Evolutionary conservation across 1,140 invertebrate genomes (phyloP).

Genomic region (Cydia fagiglandana): DNA sequence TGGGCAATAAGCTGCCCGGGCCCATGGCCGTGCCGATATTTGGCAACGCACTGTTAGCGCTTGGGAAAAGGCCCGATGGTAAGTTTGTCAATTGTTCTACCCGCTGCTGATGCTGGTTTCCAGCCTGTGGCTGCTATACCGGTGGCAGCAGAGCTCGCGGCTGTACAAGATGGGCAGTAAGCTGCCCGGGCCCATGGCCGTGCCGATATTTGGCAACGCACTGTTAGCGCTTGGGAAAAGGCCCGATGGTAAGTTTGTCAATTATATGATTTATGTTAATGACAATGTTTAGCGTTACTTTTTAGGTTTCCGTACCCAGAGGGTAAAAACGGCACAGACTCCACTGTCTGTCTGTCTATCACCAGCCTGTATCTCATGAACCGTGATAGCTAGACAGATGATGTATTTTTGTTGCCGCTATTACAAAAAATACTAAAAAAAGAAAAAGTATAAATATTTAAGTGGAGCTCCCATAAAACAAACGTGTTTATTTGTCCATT

Average conservation of each 20-base stretch:
- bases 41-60: constrained; percentile 80
- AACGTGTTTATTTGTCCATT: too few species aligned
- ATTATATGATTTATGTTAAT: too few species aligned
- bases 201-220: constrained; percentile 82
- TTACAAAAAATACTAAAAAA: too few species aligned
- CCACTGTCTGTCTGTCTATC: too few species aligned
- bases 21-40: constrained; percentile 79
- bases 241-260: constrained; percentile 70
- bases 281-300: too few species aligned
- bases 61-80: constrained; percentile 79
- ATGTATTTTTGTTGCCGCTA: too few species aligned
- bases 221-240: constrained; percentile 75
- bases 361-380: too few species aligned
- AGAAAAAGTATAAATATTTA: too few species aligned
- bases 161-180: constrained; percentile 72
- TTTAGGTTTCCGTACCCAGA: too few species aligned
- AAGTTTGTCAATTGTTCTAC: constrained; percentile 41
- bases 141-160: constrained; percentile 65
- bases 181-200: constrained; percentile 72
- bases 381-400: too few species aligned
- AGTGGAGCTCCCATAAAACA: too few species aligned
- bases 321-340: too few species aligned
- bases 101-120: constrained; percentile 53
- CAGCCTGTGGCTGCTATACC: constrained; percentile 56
- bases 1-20: constrained; percentile 78